Conservation (phyloP, 2,113 vertebrate genomes). For the Corythaeola cristata region DNA sequence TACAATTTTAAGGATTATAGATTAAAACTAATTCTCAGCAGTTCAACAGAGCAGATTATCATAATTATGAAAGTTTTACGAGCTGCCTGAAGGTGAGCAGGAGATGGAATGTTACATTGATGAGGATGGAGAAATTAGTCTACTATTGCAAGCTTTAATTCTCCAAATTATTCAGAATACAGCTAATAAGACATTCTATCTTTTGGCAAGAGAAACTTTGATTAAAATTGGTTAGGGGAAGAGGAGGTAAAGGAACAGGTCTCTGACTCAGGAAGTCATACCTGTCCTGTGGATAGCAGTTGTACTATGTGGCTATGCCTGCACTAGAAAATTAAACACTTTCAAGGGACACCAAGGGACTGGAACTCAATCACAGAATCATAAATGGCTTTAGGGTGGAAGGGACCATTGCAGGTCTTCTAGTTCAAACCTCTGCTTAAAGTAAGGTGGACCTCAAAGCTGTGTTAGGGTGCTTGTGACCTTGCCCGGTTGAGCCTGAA, state of each 20-base stretch:
- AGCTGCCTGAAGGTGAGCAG: background rate
- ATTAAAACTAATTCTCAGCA: background rate
- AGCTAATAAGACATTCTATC: background rate
- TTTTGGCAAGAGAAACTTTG: background rate
- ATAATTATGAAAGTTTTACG: background rate
- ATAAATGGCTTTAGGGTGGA: background rate
- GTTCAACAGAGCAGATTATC: background rate
- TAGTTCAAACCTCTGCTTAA: background rate
- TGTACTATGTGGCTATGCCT: background rate
- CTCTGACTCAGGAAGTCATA: background rate
- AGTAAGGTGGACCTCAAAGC: background rate
- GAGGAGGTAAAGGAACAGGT: background rate
- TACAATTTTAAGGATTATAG: background rate
- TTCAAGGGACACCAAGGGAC: background rate
- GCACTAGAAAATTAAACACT: background rate
- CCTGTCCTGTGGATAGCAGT: background rate
- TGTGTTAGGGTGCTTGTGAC: background rate
- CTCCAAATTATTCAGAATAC: background rate
- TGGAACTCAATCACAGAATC: background rate
- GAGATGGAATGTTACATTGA: background rate
- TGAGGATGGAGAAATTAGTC: background rate
- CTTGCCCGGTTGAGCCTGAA: background rate
- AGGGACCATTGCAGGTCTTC: background rate
- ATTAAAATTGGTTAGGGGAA: background rate
- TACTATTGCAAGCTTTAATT: background rate